A percentile compares a stretch with the other conserved stretches of the same genome.
phyloP scores from a whole-genome alignment of 2,888 invertebrate genomes.

The Drosophila picticornis region DNA sequence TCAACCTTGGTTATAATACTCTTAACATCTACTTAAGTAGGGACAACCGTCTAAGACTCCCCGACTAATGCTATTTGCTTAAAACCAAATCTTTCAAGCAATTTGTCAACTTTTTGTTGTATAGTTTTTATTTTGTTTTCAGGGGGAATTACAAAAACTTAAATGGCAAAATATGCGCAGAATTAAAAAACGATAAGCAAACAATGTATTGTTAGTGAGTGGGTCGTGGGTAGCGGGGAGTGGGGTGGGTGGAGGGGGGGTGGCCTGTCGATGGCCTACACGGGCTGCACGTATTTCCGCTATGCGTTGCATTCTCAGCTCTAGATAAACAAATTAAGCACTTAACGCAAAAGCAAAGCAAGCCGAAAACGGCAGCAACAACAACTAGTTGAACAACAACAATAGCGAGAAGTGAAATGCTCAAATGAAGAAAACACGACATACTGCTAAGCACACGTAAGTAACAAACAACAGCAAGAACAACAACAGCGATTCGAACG shows the following conservation, averaged over 20 bases:
- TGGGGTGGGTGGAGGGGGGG: neutral
- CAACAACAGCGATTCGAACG: conserved; percentile 32
- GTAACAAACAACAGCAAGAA: conserved; percentile 31
- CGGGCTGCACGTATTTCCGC: conserved; percentile 68
- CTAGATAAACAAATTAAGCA: conserved; percentile 71
- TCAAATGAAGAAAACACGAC: conserved; percentile 51
- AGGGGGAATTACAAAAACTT: conserved; percentile 42
- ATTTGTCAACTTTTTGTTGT: conserved; percentile 44
- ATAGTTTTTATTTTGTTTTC: conserved; percentile 19
- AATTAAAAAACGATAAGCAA: conserved; percentile 72
- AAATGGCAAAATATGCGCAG: conserved; percentile 50
- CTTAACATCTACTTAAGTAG: neutral
- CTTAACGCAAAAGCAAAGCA: conserved; percentile 46
- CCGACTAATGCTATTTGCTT: neutral
- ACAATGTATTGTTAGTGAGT: conserved; percentile 21
- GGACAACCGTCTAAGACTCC: neutral
- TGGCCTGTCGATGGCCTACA: conserved; percentile 16
- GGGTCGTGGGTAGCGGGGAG: neutral
- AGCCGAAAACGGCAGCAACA: conserved; percentile 32
- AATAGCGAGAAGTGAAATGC: conserved; percentile 30
- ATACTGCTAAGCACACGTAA: conserved; percentile 49
- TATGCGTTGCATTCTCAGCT: conserved; percentile 64
- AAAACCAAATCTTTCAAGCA: conserved; percentile 15
- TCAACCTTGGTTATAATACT: conserved; percentile 10
- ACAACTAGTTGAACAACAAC: conserved; percentile 7